A percentile compares a stretch with the other conserved stretches of the same genome.
Evolutionary conservation across 2,113 vertebrate species (phyloP).

Genomic region (human (Homo sapiens)): GRCh38 chr20:8099501-8100000

Average conservation of each 20-base stretch:
- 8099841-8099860: not conserved
- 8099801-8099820: not conserved
- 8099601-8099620: not conserved
- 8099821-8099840: not conserved
- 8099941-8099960: not conserved
- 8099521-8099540: not conserved
- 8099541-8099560: not conserved
- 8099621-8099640: not conserved
- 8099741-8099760: not conserved
- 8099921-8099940: not conserved
- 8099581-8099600: not conserved
- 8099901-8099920: not conserved
- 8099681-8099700: not conserved
- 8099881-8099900: not conserved
- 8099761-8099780: not conserved
- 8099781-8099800: not conserved
- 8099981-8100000: not conserved
- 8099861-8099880: not conserved
- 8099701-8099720: not conserved
- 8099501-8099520: not conserved
- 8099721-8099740: not conserved
- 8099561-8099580: not conserved
- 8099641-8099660: not conserved
- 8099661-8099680: not conserved
- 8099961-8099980: not conserved